Evolutionary conservation across 2,113 vertebrate genomes (phyloP), one percentile per base, ranked within the genome.

Genomic region (Boulengeromyrus knoepffleri): DNA sequence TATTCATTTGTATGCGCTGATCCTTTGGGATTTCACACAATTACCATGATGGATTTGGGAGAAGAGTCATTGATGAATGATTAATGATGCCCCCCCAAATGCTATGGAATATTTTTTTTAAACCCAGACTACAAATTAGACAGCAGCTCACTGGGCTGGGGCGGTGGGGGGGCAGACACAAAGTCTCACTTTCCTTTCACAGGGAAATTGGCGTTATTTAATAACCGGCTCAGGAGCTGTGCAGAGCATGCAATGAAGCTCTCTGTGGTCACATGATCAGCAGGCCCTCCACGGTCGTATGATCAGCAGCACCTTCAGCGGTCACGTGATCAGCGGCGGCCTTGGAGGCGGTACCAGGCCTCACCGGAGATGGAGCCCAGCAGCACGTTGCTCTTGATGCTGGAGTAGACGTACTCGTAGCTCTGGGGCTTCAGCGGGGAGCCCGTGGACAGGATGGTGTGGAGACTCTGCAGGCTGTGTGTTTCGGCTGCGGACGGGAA

Each of bases 331-430:
- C 74, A 8, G 74, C 15, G 1, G 27, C 31, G 15, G 27, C 27
- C 56, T 8, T 58, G 56, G 56, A 24, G 56, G 31, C 70, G 31
- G 31, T 36, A 39, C 74, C 0, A 47, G 24, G 17, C 24, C 90
- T 46, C 91, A 99, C 98, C 99, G 96, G 98, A 98, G 94, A 99
- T 98, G 93, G 99, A 99, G 91, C 97, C 98, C 89, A 99, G 96
- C 42, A 99, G 95, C 42, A 99, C 94, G 1, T 93, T 96, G 94
- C 92, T 97, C 93, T 99, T 99, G 91, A 99, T 94, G 92, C 96
- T 95, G 85, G 93, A 93, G 96, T 99, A 99, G 84, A 99, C 98
- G 2, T 99, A 99, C 42, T 99, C 98, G 0, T 98, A 99, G 95
- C 98, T 99, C 90, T 97, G 97, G 21, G 97, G 96, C 74, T 98